phyloP scores from a whole-genome alignment of 2,113 vertebrate genomes.

The Hystrix cristata region DNA sequence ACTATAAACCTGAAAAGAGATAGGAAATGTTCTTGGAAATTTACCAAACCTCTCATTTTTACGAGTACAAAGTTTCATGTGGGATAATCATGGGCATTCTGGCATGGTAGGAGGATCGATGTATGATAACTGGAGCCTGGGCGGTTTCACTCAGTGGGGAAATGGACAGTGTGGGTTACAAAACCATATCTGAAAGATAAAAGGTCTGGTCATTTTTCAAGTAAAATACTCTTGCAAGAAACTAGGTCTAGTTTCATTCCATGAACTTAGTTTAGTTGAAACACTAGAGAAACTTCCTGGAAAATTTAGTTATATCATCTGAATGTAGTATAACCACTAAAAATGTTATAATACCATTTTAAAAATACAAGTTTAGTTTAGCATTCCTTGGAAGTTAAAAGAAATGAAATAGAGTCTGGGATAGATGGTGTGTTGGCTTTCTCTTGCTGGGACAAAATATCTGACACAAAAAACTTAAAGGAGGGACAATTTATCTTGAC shows the following conservation, averaged over 20 bases:
- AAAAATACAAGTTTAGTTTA: neutral
- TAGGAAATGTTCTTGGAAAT: neutral
- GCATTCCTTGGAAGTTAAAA: neutral
- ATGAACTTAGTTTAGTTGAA: neutral
- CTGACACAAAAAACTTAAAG: neutral
- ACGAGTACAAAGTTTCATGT: neutral
- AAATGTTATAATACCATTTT: neutral
- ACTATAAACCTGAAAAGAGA: neutral
- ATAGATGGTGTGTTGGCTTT: neutral
- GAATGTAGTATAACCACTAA: neutral
- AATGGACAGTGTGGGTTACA: accelerated
- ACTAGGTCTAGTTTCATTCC: neutral
- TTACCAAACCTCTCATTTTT: neutral
- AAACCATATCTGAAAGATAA: neutral
- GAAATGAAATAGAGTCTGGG: neutral
- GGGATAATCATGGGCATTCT: neutral
- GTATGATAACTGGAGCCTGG: neutral
- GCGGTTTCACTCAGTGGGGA: neutral
- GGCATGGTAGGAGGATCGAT: neutral
- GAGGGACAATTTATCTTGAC: neutral
- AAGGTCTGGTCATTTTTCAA: neutral
- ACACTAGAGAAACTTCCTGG: neutral
- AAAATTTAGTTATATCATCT: neutral
- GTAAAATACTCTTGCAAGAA: neutral
- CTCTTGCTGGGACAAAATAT: neutral